Evolutionary conservation across 2,888 invertebrate species (phyloP).

Genomic region (Aplocera efformata): DNA sequence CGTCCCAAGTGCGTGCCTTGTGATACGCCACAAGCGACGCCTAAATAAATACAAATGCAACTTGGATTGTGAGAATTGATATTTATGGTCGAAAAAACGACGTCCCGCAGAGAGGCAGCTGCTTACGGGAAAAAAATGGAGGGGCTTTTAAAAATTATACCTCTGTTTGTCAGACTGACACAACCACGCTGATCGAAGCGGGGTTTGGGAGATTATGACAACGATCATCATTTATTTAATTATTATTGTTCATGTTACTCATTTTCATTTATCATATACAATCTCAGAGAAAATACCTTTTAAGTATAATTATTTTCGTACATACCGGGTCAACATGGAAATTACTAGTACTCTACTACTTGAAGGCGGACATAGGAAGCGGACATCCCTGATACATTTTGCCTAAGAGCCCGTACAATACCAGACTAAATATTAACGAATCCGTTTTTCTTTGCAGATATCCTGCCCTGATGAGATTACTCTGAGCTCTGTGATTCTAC

Average conservation of each 20-base stretch:
- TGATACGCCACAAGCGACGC: slow-evolving; percentile 50
- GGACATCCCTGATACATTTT: too few relatives aligned
- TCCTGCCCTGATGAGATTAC: too few relatives aligned
- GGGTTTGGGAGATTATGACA: slow-evolving; percentile 35
- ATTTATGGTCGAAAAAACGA: slow-evolving; percentile 73
- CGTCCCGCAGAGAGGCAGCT: slow-evolving; percentile 64
- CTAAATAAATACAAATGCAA: slow-evolving; percentile 76
- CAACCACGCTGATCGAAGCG: slow-evolving; percentile 36
- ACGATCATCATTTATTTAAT: slow-evolving; percentile 34
- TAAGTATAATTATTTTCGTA: too few relatives aligned
- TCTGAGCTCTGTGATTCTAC: too few relatives aligned
- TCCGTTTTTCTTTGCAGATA: too few relatives aligned
- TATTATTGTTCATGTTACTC: slow-evolving; percentile 27
- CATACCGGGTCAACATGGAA: too few relatives aligned
- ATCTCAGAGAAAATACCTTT: too few relatives aligned
- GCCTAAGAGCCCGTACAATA: too few relatives aligned
- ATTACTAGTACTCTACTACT: too few relatives aligned
- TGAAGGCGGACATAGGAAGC: too few relatives aligned
- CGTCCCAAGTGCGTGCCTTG: slow-evolving; percentile 47
- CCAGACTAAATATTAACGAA: too few relatives aligned
- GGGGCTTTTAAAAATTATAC: slow-evolving; percentile 44
- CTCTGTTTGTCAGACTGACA: slow-evolving; percentile 36
- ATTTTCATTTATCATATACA: too few relatives aligned
- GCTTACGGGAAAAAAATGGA: slow-evolving; percentile 49
- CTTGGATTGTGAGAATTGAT: slow-evolving; percentile 73